Evolutionary conservation across 2,113 vertebrate genomes (phyloP).

Genomic region (Prietella phreatophila): DNA sequence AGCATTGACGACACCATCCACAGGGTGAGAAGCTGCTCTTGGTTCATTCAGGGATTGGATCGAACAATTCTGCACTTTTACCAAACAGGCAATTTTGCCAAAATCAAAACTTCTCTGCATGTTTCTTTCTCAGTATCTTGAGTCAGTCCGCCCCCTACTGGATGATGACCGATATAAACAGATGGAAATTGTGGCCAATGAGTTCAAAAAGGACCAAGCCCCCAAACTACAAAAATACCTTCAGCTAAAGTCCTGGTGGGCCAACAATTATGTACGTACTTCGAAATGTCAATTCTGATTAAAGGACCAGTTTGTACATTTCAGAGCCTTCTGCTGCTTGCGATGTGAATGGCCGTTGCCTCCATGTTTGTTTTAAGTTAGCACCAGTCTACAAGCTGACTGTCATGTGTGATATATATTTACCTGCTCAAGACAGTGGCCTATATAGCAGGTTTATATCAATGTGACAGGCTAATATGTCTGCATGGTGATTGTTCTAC

Average conservation of each 20-base stretch:
- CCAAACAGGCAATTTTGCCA: not conserved
- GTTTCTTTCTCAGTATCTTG: slow-evolving; percentile 79
- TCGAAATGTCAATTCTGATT: not conserved
- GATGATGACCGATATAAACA: slow-evolving; percentile 72
- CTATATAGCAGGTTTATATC: too few species aligned
- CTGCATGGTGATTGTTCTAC: too few species aligned
- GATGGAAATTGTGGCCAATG: slow-evolving; percentile 81
- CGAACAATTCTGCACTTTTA: not conserved
- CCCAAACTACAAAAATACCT: slow-evolving; percentile 86
- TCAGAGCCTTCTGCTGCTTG: not conserved
- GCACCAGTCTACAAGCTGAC: too few species aligned
- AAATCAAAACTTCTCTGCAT: not conserved
- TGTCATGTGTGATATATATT: too few species aligned
- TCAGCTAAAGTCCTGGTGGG: slow-evolving; percentile 91
- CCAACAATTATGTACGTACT: slow-evolving; percentile 87
- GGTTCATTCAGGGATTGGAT: not conserved
- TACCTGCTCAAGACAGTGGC: too few species aligned
- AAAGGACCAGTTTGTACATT: not conserved
- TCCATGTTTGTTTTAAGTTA: not conserved
- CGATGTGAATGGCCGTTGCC: not conserved
- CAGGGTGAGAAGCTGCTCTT: slow-evolving; percentile 70
- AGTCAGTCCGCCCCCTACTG: slow-evolving; percentile 84
- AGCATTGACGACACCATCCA: slow-evolving; percentile 80
- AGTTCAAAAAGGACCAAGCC: slow-evolving; percentile 81
- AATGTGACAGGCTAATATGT: too few species aligned